phyloP scores from a whole-genome alignment of 2,888 invertebrate species.

The Leptothorax acervorum region DNA sequence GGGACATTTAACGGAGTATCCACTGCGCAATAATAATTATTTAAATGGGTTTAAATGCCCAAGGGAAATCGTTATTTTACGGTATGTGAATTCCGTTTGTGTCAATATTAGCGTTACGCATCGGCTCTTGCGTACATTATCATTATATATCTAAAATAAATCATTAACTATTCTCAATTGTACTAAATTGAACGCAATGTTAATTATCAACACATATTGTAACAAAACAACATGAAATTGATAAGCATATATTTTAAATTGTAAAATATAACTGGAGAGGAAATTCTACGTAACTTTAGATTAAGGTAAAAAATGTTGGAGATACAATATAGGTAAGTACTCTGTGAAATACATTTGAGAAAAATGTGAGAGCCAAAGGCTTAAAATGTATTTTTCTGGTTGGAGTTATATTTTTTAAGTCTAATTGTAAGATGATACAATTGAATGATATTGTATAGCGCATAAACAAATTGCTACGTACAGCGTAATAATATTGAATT shows the following conservation, averaged over 20 bases:
- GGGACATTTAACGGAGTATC: not conserved
- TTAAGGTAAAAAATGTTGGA: not conserved
- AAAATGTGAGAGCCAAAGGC: not conserved
- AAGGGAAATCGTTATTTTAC: not conserved
- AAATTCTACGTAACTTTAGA: not conserved
- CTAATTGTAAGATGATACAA: constrained; percentile 1
- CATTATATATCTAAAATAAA: constrained; percentile 11
- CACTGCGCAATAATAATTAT: constrained; percentile 25
- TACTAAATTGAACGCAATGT: not conserved
- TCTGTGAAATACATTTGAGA: not conserved
- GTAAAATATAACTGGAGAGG: not conserved
- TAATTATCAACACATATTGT: not conserved
- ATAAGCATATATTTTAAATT: constrained; percentile 8
- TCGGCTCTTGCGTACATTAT: not conserved
- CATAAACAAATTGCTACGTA: not conserved
- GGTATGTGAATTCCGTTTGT: not conserved
- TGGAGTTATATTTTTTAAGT: not conserved
- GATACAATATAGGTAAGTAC: not conserved
- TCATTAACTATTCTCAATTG: not conserved
- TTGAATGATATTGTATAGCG: not conserved
- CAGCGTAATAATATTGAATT: not conserved
- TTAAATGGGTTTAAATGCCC: constrained; percentile 27
- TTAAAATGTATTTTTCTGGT: not conserved
- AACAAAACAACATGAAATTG: not conserved
- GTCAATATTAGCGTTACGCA: constrained; percentile 11